phyloP scores from a whole-genome alignment of 2,797 vertebrate genomes.

The Helicolenus hilgendorfi region DNA sequence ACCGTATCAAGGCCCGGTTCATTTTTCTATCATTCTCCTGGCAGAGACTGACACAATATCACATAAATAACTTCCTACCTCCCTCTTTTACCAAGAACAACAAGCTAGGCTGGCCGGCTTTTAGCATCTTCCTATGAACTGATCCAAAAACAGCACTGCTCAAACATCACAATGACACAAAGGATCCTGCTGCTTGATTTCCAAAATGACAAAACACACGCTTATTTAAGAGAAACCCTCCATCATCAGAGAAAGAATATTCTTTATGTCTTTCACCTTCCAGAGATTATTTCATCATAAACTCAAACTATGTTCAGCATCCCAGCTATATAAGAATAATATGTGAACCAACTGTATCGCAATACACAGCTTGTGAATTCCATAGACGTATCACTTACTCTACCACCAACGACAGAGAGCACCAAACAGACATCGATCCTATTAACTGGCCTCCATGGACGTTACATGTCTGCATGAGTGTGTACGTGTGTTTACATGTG shows the following conservation, averaged over 20 bases:
- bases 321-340: slow-evolving; percentile 1
- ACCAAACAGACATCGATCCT: slow-evolving; percentile 33
- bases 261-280: not conserved
- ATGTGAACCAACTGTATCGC: not conserved
- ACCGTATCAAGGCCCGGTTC: not conserved
- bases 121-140: not conserved
- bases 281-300: not conserved
- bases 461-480: slow-evolving; percentile 37
- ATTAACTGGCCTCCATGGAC: slow-evolving; percentile 38
- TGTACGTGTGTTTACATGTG: slow-evolving; percentile 44
- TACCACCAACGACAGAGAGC: not conserved
- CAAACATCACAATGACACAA: not conserved
- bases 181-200: not conserved
- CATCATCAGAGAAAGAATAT: not conserved
- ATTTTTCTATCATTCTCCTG: not conserved
- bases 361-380: slow-evolving; percentile 31
- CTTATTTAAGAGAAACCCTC: not conserved
- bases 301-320: not conserved
- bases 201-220: not conserved
- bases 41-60: not conserved
- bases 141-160: slow-evolving; percentile 11
- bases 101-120: not conserved
- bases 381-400: slow-evolving; percentile 32
- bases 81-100: not conserved
- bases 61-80: slow-evolving; percentile 1